Evolutionary conservation across 1,140 invertebrate species (phyloP).

Genomic region (Orussus abietinus): DNA sequence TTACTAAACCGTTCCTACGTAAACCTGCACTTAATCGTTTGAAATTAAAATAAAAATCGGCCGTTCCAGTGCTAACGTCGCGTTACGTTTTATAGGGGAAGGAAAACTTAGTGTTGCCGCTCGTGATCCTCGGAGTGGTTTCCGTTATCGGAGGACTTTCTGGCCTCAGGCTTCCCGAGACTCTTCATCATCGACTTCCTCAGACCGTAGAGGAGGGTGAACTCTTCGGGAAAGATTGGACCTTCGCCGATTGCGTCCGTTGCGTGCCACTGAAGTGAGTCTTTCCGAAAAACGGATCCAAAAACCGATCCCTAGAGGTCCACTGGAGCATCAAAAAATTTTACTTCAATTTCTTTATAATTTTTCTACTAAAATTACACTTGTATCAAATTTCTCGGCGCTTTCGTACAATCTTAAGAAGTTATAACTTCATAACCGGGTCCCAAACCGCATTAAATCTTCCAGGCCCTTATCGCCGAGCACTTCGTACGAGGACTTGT

Average conservation of each 20-base stretch:
- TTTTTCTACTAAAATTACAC: slow-evolving; percentile 2
- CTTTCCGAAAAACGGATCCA: slow-evolving; percentile 7
- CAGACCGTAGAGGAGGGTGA: slow-evolving; percentile 85
- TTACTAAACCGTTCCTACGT: slow-evolving; percentile 16
- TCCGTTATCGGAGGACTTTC: slow-evolving; percentile 75
- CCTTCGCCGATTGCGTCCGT: slow-evolving; percentile 64
- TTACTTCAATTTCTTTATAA: neutral
- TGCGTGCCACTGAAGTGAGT: slow-evolving; percentile 64
- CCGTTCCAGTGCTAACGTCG: slow-evolving; percentile 1
- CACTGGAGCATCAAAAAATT: neutral
- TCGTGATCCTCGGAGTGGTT: slow-evolving; percentile 75
- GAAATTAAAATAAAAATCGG: slow-evolving; percentile 6
- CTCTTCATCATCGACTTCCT: slow-evolving; percentile 71
- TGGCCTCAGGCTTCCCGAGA: slow-evolving; percentile 77
- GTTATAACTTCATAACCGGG: too few species aligned
- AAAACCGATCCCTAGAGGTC: slow-evolving; percentile 1
- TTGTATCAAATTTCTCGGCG: slow-evolving; percentile 12
- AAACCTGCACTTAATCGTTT: slow-evolving; percentile 11
- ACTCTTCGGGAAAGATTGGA: slow-evolving; percentile 82
- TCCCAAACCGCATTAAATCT: slow-evolving; percentile 1
- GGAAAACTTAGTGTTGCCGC: slow-evolving; percentile 75
- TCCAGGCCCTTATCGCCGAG: slow-evolving; percentile 32
- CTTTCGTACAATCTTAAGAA: slow-evolving; percentile 13
- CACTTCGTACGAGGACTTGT: slow-evolving; percentile 48
- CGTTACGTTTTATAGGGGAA: slow-evolving; percentile 61